Conservation (phyloP, 2,113 vertebrate genomes). For the Scolopax mira region DNA sequence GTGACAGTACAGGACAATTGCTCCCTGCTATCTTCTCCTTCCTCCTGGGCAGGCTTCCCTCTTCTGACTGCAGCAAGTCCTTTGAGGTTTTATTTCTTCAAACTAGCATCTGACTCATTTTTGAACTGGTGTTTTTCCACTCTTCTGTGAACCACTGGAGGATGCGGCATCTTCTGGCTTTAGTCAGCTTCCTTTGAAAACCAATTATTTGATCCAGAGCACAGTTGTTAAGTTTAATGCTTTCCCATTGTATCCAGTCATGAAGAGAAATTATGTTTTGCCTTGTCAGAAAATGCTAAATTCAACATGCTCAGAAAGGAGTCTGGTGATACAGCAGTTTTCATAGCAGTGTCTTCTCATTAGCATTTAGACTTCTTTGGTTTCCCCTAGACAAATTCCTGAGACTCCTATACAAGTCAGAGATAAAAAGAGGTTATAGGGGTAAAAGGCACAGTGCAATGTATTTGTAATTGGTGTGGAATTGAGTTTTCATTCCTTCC, state of each 20-base stretch:
- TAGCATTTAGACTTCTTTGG: background rate
- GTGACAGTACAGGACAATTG: background rate
- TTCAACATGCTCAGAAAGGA: background rate
- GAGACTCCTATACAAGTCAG: background rate
- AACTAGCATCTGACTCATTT: background rate
- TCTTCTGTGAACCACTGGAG: background rate
- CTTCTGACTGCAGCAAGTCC: background rate
- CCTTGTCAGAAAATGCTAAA: background rate
- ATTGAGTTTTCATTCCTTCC: background rate
- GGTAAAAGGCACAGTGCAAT: background rate
- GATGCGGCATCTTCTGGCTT: background rate
- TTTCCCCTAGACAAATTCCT: background rate
- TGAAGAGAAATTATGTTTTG: background rate
- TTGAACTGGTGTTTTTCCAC: background rate
- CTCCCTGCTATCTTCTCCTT: background rate
- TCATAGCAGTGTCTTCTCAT: background rate
- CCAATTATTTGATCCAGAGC: background rate
- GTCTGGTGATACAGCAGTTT: background rate
- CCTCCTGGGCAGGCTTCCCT: background rate
- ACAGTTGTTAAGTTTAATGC: background rate
- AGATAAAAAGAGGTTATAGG: background rate
- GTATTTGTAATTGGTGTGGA: background rate
- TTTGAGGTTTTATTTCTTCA: background rate
- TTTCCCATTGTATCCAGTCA: background rate
- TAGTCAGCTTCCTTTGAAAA: background rate